A percentile compares a stretch with the other conserved stretches of the same genome.
Evolutionary conservation across 2,113 vertebrate species (phyloP).

Genomic region (Dascyllus trimaculatus): DNA sequence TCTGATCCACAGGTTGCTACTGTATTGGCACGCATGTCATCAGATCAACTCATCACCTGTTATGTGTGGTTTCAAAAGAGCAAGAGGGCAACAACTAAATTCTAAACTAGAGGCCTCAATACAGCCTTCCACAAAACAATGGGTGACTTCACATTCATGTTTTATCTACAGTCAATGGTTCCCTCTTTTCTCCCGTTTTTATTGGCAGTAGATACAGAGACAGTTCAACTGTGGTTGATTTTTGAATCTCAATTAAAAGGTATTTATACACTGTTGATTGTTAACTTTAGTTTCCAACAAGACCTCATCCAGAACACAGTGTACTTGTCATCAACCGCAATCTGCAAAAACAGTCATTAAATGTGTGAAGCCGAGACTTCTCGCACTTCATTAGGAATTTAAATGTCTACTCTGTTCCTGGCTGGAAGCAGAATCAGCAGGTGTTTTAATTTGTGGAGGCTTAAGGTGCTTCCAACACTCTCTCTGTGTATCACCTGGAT

Average conservation of each 20-base stretch:
- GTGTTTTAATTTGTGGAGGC: conserved; percentile 25
- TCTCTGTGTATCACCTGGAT: conserved; percentile 7
- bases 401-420: conserved; percentile 25
- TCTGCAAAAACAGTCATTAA: conserved; percentile 30
- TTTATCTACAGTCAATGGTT: too few species aligned
- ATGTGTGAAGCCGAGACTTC: conserved; percentile 51
- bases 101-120: too few species aligned
- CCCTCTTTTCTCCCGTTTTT: neutral
- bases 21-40: too few species aligned
- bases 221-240: too few species aligned
- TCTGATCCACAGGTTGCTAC: too few species aligned
- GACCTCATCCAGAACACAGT: conserved; percentile 17
- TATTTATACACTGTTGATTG: conserved; percentile 8
- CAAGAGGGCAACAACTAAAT: too few species aligned
- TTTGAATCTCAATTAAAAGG: conserved; percentile 8
- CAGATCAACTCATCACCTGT: too few species aligned
- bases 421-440: conserved; percentile 7
- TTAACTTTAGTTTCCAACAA: conserved; percentile 19
- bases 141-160: too few species aligned
- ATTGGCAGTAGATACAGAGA: neutral
- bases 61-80: too few species aligned
- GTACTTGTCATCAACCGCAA: conserved; percentile 43
- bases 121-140: too few species aligned
- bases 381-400: conserved; percentile 33
- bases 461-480: conserved; percentile 20